Evolutionary conservation across 2,888 invertebrate genomes (phyloP).

Genomic region (Nebria brevicollis): DNA sequence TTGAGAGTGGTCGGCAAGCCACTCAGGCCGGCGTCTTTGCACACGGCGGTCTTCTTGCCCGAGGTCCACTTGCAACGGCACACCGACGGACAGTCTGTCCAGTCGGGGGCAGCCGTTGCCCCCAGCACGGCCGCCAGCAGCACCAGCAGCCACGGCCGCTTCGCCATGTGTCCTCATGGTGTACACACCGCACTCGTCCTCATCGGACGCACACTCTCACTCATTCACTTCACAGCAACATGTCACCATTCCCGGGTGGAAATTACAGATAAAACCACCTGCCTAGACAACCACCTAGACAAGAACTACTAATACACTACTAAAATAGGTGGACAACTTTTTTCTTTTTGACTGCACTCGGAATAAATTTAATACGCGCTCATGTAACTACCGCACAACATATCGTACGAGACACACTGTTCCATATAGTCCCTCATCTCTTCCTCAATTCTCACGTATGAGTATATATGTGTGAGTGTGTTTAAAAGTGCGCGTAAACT

Average conservation of each 20-base stretch:
- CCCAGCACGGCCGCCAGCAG: slow-evolving; percentile 56
- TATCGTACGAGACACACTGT: neutral
- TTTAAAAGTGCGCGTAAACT: neutral
- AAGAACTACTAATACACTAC: neutral
- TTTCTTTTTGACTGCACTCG: neutral
- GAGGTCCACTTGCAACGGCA: slow-evolving; percentile 94
- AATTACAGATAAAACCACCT: neutral
- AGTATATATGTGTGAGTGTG: neutral
- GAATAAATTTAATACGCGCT: neutral
- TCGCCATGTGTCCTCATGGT: slow-evolving; percentile 44
- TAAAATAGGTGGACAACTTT: neutral
- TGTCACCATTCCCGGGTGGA: neutral
- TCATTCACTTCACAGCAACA: slow-evolving; percentile 24
- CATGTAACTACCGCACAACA: neutral
- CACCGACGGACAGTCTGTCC: slow-evolving; percentile 88
- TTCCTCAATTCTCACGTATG: neutral
- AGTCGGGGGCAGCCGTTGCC: slow-evolving; percentile 73
- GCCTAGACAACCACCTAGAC: neutral
- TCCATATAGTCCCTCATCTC: neutral
- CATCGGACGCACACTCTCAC: slow-evolving; percentile 30
- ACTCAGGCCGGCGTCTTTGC: slow-evolving; percentile 82
- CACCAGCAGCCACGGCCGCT: slow-evolving; percentile 57
- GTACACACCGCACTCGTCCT: slow-evolving; percentile 29
- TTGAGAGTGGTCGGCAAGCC: slow-evolving; percentile 78
- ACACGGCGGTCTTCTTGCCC: slow-evolving; percentile 89